Conservation (phyloP, 2,113 vertebrate genomes). For the Hiodon tergisus region DNA sequence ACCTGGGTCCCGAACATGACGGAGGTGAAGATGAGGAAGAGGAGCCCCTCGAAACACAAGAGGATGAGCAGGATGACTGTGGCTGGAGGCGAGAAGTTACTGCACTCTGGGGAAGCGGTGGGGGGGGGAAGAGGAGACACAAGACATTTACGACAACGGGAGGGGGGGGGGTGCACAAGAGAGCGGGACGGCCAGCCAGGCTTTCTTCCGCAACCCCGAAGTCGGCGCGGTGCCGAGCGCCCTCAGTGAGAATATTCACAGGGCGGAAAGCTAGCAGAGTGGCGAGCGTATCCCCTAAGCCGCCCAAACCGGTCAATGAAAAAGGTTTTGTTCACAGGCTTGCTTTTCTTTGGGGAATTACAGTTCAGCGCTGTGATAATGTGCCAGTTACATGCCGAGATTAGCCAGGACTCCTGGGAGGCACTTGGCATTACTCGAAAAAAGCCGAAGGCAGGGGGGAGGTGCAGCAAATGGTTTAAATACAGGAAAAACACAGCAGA, state of each 20-base stretch:
- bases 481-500: not conserved
- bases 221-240: too few species aligned
- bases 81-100: constrained; percentile 87
- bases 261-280: not conserved
- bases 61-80: constrained; percentile 95
- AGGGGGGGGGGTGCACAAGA: not conserved
- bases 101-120: constrained; percentile 75
- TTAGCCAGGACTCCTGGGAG: not conserved
- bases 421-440: not conserved
- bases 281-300: not conserved
- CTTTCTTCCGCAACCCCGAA: too few species aligned
- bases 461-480: not conserved
- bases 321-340: not conserved
- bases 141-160: constrained; percentile 8
- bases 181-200: not conserved
- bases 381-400: not conserved
- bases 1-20: constrained; percentile 98
- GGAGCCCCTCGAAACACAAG: constrained; percentile 89
- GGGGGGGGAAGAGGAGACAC: not conserved
- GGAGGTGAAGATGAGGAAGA: constrained; percentile 93
- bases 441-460: not conserved
- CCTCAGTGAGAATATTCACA: not conserved
- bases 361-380: not conserved
- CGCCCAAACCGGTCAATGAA: not conserved
- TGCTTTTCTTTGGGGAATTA: not conserved